Base-by-base conservation (phyloP, 2,888 invertebrate genomes). In the Amiota mariae region DNA sequence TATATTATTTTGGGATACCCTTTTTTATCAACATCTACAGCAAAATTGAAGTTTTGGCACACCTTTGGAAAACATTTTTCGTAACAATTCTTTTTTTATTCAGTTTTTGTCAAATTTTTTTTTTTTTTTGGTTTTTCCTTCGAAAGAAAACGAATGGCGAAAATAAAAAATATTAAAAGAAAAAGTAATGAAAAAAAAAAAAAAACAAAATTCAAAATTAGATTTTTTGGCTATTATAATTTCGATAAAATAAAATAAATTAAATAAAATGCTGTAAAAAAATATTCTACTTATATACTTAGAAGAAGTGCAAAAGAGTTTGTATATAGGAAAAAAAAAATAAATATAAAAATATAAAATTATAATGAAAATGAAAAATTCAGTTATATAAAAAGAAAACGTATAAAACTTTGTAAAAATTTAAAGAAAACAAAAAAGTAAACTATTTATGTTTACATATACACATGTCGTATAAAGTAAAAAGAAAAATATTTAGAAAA, bases 31-130 rank as follows among this genome's bases (percentile, higher is more conserved):
- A 73, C 74, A 76, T 57, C 67, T 78, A 64, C 18, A 66, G 70
- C 73, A 57, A 77, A 78, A 76, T 81, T 77, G 75, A 82, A 75
- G 75, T 85, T 86, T 88, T 82, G 88, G 88, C 88, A 87, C 86
- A 85, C 87, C 84, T 87, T 88, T 87, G 82, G 84, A 88, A 88
- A 88, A 87, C 85, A 81, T 87, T 87, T 88, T 88, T 88, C 82
- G 73, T 73, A 73, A 76, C 63, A 57, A 72, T 63, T 48, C 56
- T 13, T 57, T 57, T 57, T 59, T n/a, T 24, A 20, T 63, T 63
- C 78, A 71, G 51, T 66, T 68, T 70, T 8, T 63, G 10, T 57
- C 46, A 13, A 66, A 2, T 6, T 18, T 20, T 13, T 46, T 63
- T 63, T 54, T 54, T 54, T 4, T 54, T 73, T 76, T 24, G 71